Conservation (phyloP, 2,113 vertebrate species). For the Poeciliopsis retropinna region DNA sequence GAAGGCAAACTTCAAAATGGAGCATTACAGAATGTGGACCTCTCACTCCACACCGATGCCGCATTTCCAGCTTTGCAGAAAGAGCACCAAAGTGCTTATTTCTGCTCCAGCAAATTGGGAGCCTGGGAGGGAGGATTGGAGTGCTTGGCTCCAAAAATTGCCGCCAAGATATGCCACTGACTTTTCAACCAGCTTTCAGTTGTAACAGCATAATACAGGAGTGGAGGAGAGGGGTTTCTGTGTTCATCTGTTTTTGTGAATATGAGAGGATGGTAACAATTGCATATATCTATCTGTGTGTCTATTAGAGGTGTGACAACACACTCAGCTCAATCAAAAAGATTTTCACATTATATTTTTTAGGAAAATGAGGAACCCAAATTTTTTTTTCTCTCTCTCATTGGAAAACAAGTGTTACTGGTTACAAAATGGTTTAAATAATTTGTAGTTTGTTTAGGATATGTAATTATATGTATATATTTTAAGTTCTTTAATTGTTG, state of each 20-base stretch:
- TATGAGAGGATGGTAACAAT: neutral
- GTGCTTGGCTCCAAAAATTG: conserved; percentile 67
- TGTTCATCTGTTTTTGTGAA: conserved; percentile 8
- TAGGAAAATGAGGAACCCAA: neutral
- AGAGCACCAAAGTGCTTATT: conserved; percentile 76
- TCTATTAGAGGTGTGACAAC: neutral
- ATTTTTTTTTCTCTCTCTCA: neutral
- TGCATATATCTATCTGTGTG: neutral
- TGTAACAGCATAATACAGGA: conserved; percentile 37
- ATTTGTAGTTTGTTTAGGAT: too few species aligned
- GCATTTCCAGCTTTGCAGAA: conserved; percentile 73
- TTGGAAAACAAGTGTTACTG: too few species aligned
- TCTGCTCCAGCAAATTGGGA: conserved; percentile 75
- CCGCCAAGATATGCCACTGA: conserved; percentile 72
- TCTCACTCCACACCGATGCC: conserved; percentile 58
- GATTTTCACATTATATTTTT: neutral
- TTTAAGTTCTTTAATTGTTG: too few species aligned
- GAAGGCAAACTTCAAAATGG: conserved; percentile 66
- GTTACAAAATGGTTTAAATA: too few species aligned
- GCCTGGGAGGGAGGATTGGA: conserved; percentile 61
- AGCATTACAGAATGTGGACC: conserved; percentile 66
- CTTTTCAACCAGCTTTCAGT: conserved; percentile 67
- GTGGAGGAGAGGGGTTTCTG: conserved; percentile 16
- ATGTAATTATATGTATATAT: too few species aligned
- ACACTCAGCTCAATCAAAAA: neutral